Conservation (phyloP, 2,888 invertebrate species). For the Macaria liturata region DNA sequence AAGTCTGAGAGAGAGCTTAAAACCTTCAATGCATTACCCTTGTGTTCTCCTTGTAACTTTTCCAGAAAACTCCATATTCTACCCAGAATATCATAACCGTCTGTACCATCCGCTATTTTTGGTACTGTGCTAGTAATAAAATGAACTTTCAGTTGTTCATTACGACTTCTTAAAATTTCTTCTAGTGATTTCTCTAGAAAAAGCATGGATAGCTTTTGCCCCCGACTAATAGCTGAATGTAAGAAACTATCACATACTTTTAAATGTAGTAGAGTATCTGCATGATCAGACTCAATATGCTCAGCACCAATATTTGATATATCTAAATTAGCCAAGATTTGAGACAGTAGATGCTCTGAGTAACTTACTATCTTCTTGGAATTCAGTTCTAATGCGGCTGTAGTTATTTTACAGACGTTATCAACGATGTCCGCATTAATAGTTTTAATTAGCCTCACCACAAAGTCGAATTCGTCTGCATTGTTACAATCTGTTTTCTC, state of each 20-base stretch:
- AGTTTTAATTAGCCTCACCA: constrained; percentile 53
- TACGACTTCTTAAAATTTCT: constrained; percentile 47
- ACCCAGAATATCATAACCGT: constrained; percentile 62
- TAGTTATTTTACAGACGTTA: constrained; percentile 58
- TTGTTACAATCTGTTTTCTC: constrained; percentile 70
- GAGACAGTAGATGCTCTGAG: constrained; percentile 74
- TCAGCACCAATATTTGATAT: constrained; percentile 30
- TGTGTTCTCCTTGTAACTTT: constrained; percentile 36
- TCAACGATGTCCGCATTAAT: constrained; percentile 51
- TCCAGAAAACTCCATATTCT: constrained; percentile 62
- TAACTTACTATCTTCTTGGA: constrained; percentile 52
- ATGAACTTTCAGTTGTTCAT: constrained; percentile 57
- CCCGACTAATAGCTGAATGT: constrained; percentile 48
- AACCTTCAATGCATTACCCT: constrained; percentile 50
- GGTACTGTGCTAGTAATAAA: constrained; percentile 67
- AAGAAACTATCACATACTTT: constrained; percentile 63
- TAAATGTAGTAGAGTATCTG: constrained; percentile 43
- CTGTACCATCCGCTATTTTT: constrained; percentile 51
- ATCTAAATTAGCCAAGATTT: constrained; percentile 57
- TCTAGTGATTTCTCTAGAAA: constrained; percentile 61
- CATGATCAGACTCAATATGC: constrained; percentile 21
- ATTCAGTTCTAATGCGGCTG: constrained; percentile 56
- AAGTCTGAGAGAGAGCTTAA: constrained; percentile 65
- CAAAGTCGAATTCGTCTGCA: constrained; percentile 58
- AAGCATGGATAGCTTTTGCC: constrained; percentile 47